Evolutionary conservation across 2,888 invertebrate species (phyloP), one percentile per base, ranked within the genome.

Genomic region (Clostera curtula): DNA sequence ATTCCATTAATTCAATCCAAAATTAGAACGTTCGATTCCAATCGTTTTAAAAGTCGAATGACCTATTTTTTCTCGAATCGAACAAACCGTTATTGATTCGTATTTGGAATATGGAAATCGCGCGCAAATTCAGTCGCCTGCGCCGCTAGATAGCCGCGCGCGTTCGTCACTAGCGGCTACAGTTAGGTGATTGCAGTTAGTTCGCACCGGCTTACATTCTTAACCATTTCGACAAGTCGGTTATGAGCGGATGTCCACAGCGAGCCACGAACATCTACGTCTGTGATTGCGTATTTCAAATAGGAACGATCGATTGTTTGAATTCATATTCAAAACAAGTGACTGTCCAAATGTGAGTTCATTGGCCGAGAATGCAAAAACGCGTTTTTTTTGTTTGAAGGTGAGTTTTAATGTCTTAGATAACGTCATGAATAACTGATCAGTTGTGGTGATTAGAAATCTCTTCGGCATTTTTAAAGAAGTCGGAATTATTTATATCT

Each of bases 161-260:
- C 76, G 74, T 69, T 67, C 65, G 68, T 35, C 55, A 49, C 66
- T 47, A 58, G 53, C 69, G 68, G 59, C 57, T 55, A 64, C 70
- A 38, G 59, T 57, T 56, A 54, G 64, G 56, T 64, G 74, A 77
- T 79, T 80, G 79, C 66, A 59, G 60, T 65, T 56, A 52, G 61
- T 62, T 67, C 50, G 56, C 50, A 60, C 63, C 54, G 61, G 62
- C 68, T 68, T 46, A 55, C 59, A 60, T 60, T 76, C 71, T 71
- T 74, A 74, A 73, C 70, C 59, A 71, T 70, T 70, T 70, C 61
- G 60, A 63, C 71, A 64, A 65, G 63, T 61, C 61, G 46, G 48
- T 49, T 56, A 42, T 26, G 45, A 47, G 56, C 66, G 71, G 74
- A 74, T 74, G 65, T 65, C 56, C 53, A 59, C 54, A 50, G 49